phyloP scores from a whole-genome alignment of 2,888 invertebrate species.

The Megamerina dolium region DNA sequence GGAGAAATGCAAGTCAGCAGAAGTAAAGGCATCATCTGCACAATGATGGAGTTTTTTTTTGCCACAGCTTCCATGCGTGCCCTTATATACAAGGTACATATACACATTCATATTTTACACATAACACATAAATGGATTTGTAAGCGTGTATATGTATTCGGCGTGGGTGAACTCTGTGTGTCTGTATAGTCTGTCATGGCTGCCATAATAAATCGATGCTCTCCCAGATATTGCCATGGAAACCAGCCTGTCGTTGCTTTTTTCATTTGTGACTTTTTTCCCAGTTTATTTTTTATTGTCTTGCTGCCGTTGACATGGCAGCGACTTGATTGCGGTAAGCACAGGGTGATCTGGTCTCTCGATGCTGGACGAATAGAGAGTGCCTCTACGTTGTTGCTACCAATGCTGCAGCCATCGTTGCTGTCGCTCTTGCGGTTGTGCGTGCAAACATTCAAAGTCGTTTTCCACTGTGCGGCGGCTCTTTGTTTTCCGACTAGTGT shows the following conservation, averaged over 20 bases:
- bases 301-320: slow-evolving; percentile 6
- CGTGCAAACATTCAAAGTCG: slow-evolving; percentile 13
- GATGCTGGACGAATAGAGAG: slow-evolving; percentile 2
- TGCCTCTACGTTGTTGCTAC: slow-evolving; percentile 2
- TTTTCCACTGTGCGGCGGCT: no score
- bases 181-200: background rate
- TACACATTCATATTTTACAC: background rate
- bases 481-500: background rate
- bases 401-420: slow-evolving; percentile 6
- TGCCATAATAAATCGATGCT: slow-evolving; percentile 12
- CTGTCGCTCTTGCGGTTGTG: slow-evolving; percentile 8
- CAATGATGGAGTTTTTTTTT: no score
- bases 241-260: no score
- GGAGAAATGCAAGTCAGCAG: no score
- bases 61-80: no score
- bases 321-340: background rate
- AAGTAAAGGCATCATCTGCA: no score
- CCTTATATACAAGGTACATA: background rate
- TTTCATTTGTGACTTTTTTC: no score
- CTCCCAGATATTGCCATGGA: slow-evolving; percentile 38
- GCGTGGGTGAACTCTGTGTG: background rate
- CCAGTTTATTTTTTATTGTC: no score
- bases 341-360: slow-evolving; percentile 1
- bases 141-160: background rate
- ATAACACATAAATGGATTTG: background rate